Percentiles rank a stretch among this genome's conserved stretches.
Conservation (phyloP, 2,797 vertebrate genomes). For the Argya squamiceps region DNA sequence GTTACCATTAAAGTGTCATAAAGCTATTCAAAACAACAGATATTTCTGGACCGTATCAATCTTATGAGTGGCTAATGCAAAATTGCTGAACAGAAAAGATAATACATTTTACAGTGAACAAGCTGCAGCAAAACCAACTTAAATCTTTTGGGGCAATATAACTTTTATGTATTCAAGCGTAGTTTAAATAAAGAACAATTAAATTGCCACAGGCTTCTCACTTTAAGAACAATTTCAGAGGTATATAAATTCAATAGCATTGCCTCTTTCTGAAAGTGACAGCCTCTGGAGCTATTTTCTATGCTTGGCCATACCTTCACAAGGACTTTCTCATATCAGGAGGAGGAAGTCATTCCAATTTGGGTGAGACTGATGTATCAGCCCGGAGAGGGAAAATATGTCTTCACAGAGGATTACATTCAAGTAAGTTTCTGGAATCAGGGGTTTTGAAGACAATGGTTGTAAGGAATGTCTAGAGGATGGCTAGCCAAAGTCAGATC, state of each 20-base stretch:
- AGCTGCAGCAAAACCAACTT: not conserved
- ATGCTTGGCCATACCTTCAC: not conserved
- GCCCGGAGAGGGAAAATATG: not conserved
- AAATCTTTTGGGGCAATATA: not conserved
- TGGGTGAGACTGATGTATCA: not conserved
- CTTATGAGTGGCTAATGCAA: not conserved
- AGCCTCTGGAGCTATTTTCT: slow-evolving; percentile 32
- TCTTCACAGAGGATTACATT: not conserved
- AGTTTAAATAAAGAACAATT: not conserved
- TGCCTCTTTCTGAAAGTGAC: slow-evolving; percentile 2
- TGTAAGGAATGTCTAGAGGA: not conserved
- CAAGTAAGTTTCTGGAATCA: not conserved
- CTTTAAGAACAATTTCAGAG: slow-evolving; percentile 4
- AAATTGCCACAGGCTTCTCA: not conserved
- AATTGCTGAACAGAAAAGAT: not conserved
- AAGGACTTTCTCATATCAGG: not conserved
- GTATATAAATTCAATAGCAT: slow-evolving; percentile 9
- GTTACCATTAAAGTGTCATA: not conserved
- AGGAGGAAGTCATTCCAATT: slow-evolving; percentile 21
- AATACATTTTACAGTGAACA: not conserved
- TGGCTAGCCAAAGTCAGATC: not conserved
- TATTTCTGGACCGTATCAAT: not conserved
- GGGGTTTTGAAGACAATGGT: not conserved
- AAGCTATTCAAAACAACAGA: slow-evolving; percentile 18
- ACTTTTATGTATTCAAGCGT: not conserved